phyloP scores from a whole-genome alignment of 2,888 invertebrate genomes.

The Bruchidius siliquastri region DNA sequence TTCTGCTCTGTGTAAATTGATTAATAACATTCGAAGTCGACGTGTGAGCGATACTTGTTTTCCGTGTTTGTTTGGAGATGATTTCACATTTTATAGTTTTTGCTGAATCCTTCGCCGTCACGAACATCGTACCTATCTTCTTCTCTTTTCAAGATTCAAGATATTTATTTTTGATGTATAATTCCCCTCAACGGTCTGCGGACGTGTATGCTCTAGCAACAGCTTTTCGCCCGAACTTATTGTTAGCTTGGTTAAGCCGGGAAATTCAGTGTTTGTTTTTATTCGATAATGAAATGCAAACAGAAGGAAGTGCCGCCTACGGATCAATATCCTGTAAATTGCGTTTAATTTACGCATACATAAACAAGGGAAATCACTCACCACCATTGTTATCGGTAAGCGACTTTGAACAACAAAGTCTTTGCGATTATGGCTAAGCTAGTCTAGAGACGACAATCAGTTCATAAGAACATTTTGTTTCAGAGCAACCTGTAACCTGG shows the following conservation, averaged over 20 bases:
- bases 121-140: no score
- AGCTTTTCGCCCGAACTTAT: not conserved
- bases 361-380: not conserved
- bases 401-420: not conserved
- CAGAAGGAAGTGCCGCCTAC: not conserved
- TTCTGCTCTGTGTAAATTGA: no score
- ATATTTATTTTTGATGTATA: not conserved
- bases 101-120: no score
- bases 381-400: not conserved
- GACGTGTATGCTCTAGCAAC: not conserved
- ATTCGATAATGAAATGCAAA: conserved; percentile 3
- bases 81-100: no score
- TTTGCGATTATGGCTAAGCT: not conserved
- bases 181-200: not conserved
- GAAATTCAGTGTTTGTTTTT: conserved; percentile 2
- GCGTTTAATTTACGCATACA: not conserved
- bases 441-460: not conserved
- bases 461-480: not conserved
- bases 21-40: no score
- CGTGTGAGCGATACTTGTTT: no score
- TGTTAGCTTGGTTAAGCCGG: not conserved
- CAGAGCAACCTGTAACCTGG: no score
- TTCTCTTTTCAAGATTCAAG: no score
- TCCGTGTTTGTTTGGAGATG: no score
- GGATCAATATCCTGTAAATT: conserved; percentile 1